Evolutionary conservation across 2,797 vertebrate genomes (phyloP), one percentile per base, ranked within the genome.

Genomic region (Urocyon cinereoargenteus): DNA sequence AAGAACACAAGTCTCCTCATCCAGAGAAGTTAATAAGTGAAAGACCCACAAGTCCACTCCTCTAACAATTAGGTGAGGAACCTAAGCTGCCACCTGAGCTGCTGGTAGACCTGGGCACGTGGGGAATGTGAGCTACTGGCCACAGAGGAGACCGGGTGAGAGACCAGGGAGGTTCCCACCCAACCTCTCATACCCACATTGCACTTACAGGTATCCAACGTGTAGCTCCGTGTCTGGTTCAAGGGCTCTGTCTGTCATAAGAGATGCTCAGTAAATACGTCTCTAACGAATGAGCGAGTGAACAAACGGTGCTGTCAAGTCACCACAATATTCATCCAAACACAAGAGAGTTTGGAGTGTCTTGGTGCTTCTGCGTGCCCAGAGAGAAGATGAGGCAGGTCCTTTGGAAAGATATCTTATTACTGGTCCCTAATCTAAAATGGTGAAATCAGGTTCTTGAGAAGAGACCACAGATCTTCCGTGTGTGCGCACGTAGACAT

Each of bases 41-140:
- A 70, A 95, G 51, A 68, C 12, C 19, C 59, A 87, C 70, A 16
- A 85, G 70, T 15, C 24, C 95, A 93, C 78, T 26, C 4, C 64
- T 94, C 61, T 75, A 86, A 91, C 40, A 78, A 24, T 34, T 31
- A 88, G 61, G 59, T n/a, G 87, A 95, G 19, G 49, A 62, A 78
- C 62, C 55, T 19, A 83, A 26, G 24, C 34, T 94, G 40, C 45
- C 45, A 66, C 24, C 14, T 82, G 75, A 79, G 68, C 45, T 28
- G 57, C 31, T 55, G 19, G 34, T 10, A 31, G 77, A 53, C 49
- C 64, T 86, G 64, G 36, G 53, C 59, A 31, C 28, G 21, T 75
- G 49, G 81, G 22, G 55, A 68, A 70, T 31, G n/a, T 55, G 49
- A 88, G 6, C 2, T 61, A 3, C 6, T 93, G 62, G 53, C 70